Percentiles rank a stretch among this genome's conserved stretches.
These are phyloP conservation scores for Nycteola revayana DNA, from an alignment of 2,888 invertebrate genomes.

Conservation along the genomic window DNA sequence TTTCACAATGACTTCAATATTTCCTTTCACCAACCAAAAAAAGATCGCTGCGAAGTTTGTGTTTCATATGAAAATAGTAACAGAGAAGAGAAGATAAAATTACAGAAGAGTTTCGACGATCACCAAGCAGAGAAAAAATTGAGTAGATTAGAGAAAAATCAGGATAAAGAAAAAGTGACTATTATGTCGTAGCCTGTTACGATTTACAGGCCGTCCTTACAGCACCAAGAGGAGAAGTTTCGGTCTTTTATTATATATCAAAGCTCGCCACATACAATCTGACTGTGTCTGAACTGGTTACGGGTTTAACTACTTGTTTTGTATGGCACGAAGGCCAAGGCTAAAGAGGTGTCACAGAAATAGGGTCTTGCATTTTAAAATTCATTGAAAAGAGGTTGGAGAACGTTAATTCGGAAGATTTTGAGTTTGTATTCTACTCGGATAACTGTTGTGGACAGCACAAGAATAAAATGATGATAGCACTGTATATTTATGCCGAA, in stretches of 20 bases:
- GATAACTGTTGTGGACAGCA: too few species aligned
- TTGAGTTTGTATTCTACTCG: too few species aligned
- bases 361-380: too few species aligned
- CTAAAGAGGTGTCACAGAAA: background rate
- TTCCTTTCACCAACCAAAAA: background rate
- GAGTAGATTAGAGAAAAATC: background rate
- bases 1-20: background rate
- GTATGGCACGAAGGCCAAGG: constrained; percentile 1
- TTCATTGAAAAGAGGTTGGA: too few species aligned
- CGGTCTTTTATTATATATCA: background rate
- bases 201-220: background rate
- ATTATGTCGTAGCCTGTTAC: background rate
- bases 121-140: background rate
- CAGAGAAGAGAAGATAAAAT: background rate
- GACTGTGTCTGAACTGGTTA: background rate
- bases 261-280: background rate
- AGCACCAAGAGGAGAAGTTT: background rate
- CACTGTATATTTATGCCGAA: too few species aligned
- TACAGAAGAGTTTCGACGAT: background rate
- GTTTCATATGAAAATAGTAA: constrained; percentile 5
- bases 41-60: constrained; percentile 6
- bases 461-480: too few species aligned
- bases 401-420: too few species aligned
- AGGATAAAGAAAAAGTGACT: background rate
- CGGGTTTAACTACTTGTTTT: background rate